Percentiles rank a stretch among this genome's conserved stretches.
Evolutionary conservation across 2,797 vertebrate genomes (phyloP).

Genomic region (Pipistrellus pipistrellus): DNA sequence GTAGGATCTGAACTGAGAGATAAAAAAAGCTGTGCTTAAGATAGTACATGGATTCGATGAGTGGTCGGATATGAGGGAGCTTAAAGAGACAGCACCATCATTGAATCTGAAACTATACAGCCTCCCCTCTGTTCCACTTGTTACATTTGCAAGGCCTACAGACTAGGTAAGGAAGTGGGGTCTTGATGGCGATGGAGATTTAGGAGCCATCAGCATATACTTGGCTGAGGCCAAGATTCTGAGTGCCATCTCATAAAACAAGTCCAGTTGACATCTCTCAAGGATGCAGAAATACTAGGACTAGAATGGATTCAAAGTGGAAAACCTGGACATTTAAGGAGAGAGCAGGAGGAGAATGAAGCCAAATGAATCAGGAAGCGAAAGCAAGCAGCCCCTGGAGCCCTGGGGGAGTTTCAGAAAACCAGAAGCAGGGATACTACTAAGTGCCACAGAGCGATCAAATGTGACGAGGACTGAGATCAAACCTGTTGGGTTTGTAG

Average conservation of each 20-base stretch:
- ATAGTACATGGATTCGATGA: neutral
- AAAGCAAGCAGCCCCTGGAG: neutral
- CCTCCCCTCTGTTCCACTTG: neutral
- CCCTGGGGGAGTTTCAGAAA: neutral
- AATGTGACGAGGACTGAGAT: accelerated
- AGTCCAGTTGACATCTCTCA: neutral
- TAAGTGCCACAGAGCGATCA: too few species aligned
- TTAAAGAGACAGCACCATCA: neutral
- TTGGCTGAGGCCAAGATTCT: neutral
- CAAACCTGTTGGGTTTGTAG: too few species aligned
- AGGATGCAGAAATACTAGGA: neutral
- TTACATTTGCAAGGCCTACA: neutral
- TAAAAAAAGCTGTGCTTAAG: neutral
- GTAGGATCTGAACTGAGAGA: neutral
- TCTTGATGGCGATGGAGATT: neutral
- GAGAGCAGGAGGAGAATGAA: neutral
- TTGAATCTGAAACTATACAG: neutral
- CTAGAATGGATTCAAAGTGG: neutral
- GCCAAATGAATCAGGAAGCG: neutral
- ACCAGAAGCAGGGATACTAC: accelerated
- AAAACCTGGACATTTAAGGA: neutral
- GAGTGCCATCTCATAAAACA: neutral
- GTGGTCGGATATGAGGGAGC: neutral
- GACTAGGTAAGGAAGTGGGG: neutral
- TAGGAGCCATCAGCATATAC: neutral